These are phyloP conservation scores for Stratiomys singularior DNA, from an alignment of 2,888 invertebrate species.

Conservation along the genomic window DNA sequence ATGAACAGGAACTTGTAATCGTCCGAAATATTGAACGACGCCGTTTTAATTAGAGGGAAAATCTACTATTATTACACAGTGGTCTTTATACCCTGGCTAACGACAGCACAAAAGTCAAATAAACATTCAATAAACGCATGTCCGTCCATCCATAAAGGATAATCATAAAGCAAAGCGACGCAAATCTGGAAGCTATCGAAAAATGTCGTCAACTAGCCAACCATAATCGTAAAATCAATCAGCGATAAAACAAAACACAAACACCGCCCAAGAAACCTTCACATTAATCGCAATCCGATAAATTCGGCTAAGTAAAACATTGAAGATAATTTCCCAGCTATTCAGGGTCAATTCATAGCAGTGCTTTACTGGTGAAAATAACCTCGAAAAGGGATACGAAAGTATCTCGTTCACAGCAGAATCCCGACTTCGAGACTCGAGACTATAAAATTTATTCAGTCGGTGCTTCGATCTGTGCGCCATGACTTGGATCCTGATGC, in stretches of 20 bases:
- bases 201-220: slow-evolving; percentile 12
- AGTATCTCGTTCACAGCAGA: slow-evolving; percentile 16
- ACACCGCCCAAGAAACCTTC: slow-evolving; percentile 1
- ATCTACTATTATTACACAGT: too few species aligned
- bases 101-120: too few species aligned
- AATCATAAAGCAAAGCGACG: slow-evolving; percentile 10
- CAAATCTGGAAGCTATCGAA: slow-evolving; percentile 14
- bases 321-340: slow-evolving; percentile 45
- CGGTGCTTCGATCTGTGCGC: neutral
- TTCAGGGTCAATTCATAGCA: slow-evolving; percentile 44
- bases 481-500: slow-evolving; percentile 1
- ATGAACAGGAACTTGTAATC: too few species aligned
- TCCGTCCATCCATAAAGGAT: too few species aligned
- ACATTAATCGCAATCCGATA: slow-evolving; percentile 15
- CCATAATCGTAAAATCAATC: slow-evolving; percentile 48
- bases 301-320: slow-evolving; percentile 47
- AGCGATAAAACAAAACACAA: slow-evolving; percentile 44
- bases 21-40: too few species aligned
- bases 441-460: neutral
- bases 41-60: too few species aligned
- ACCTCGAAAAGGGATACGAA: slow-evolving; percentile 44
- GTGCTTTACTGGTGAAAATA: slow-evolving; percentile 46
- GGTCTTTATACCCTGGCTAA: too few species aligned
- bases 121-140: too few species aligned
- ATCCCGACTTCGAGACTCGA: neutral